A percentile compares a stretch with the other conserved stretches of the same genome.
Evolutionary conservation across 2,888 invertebrate species (phyloP).

Genomic region (Mythimna impura): DNA sequence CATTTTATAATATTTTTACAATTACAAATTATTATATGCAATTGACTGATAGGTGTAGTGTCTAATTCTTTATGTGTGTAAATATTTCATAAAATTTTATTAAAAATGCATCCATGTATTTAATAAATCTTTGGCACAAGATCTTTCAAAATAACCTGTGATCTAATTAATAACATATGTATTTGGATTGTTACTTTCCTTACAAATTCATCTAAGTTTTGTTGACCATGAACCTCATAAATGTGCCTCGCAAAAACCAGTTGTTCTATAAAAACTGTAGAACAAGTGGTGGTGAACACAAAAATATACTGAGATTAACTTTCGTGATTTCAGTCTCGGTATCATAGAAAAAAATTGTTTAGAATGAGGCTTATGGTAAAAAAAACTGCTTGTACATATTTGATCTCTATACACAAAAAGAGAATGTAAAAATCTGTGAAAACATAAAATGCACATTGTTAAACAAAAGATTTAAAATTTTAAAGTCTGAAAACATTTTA

Average conservation of each 20-base stretch:
- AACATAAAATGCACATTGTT: background rate
- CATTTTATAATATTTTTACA: constrained; percentile 68
- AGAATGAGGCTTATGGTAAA: background rate
- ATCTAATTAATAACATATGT: constrained; percentile 63
- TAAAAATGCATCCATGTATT: constrained; percentile 57
- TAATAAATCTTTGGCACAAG: constrained; percentile 80
- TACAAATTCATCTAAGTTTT: constrained; percentile 10
- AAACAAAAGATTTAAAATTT: constrained; percentile 11
- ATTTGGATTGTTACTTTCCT: constrained; percentile 67
- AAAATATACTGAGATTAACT: background rate
- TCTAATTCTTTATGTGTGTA: constrained; percentile 75
- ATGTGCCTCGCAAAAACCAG: background rate
- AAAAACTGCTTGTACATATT: constrained; percentile 9
- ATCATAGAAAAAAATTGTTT: background rate
- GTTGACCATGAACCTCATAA: background rate
- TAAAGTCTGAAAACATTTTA: background rate
- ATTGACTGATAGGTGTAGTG: constrained; percentile 88
- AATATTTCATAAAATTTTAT: constrained; percentile 66
- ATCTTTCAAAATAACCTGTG: constrained; percentile 78
- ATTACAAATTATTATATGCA: constrained; percentile 73
- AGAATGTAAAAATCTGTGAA: background rate
- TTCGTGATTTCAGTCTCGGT: background rate
- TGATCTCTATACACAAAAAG: constrained; percentile 18
- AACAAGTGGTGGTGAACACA: background rate
- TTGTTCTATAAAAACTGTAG: background rate